Conservation (phyloP, 2,797 vertebrate genomes). For the Chrosomus eos region DNA sequence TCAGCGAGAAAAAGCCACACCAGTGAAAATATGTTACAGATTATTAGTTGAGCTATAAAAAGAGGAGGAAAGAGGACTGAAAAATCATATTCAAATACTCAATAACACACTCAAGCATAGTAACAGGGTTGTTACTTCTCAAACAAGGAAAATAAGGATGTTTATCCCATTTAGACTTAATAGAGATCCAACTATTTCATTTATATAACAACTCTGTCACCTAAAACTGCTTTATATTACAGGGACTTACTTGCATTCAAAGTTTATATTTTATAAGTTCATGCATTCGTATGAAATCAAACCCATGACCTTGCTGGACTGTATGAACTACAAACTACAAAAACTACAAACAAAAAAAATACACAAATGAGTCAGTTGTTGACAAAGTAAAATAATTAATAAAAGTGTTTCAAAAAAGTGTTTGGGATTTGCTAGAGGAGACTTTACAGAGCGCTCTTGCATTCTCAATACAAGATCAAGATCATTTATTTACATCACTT, state of each 20-base stretch:
- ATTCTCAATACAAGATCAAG: no score
- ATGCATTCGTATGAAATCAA: background rate
- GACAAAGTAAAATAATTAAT: background rate
- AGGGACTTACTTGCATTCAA: background rate
- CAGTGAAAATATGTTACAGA: constrained; percentile 20
- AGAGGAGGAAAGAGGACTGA: background rate
- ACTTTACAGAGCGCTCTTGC: no score
- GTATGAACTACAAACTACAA: background rate
- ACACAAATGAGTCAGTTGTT: background rate
- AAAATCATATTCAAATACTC: background rate
- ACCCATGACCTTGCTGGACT: background rate
- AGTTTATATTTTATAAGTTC: background rate
- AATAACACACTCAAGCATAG: background rate
- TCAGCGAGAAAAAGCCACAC: background rate
- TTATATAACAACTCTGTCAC: background rate
- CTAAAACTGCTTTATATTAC: background rate
- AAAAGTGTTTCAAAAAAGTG: no score
- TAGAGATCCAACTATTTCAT: background rate
- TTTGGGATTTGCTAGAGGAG: no score
- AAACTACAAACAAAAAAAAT: background rate
- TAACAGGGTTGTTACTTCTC: background rate
- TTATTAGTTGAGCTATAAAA: constrained; percentile 26
- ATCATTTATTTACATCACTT: no score
- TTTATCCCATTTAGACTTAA: background rate
- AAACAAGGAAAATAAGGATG: background rate